phyloP scores from a whole-genome alignment of 2,113 vertebrate species.

The Trogon surrucura region DNA sequence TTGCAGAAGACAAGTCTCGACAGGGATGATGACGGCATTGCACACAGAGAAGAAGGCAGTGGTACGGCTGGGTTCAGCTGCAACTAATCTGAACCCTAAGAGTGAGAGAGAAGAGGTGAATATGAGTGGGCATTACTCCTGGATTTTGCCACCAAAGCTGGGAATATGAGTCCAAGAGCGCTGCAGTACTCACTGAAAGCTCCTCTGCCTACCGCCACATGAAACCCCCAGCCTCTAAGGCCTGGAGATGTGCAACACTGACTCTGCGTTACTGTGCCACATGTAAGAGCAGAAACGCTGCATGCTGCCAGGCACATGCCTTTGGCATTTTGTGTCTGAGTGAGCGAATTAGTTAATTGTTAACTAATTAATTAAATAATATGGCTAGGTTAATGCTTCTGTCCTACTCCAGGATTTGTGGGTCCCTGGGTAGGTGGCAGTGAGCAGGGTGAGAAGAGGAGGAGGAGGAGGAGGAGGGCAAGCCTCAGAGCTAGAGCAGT shows the following conservation, averaged over 20 bases:
- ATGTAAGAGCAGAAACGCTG: not conserved
- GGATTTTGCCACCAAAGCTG: not conserved
- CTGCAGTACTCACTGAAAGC: not conserved
- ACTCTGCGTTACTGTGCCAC: not conserved
- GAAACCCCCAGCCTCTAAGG: not conserved
- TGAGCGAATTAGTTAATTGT: not conserved
- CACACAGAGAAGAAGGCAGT: not conserved
- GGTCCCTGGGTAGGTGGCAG: not conserved
- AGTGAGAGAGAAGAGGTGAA: not conserved
- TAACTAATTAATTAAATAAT: not conserved
- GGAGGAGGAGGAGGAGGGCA: not conserved
- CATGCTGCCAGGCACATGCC: not conserved
- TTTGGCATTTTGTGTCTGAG: not conserved
- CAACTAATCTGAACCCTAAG: not conserved
- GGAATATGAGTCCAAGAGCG: not conserved
- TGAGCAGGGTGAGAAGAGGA: not conserved
- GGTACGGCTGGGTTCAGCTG: not conserved
- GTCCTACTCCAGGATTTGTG: not conserved
- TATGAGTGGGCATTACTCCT: not conserved
- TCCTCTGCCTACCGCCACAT: accelerated
- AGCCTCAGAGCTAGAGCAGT: not conserved
- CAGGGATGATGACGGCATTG: not conserved
- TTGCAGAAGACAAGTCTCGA: not conserved
- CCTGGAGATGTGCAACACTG: not conserved
- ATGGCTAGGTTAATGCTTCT: not conserved